Conservation (phyloP, 2,797 vertebrate species). For the Ctenopoma kingsleyae region DNA sequence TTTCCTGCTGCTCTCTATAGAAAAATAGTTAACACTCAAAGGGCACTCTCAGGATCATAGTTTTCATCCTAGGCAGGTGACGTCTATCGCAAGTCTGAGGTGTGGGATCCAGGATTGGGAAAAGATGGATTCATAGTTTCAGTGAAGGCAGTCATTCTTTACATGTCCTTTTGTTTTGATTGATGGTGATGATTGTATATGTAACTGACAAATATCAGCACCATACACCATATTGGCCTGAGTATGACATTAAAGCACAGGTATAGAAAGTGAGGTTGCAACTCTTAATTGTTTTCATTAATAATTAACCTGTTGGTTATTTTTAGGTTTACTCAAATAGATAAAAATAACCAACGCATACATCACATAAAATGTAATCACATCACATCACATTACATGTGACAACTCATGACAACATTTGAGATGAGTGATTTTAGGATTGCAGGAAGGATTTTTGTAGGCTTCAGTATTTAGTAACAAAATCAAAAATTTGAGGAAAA, state of each 20-base stretch:
- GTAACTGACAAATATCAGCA: conserved; percentile 10
- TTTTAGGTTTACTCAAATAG: not conserved
- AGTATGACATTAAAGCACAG: conserved; percentile 27
- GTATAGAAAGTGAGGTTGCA: conserved; percentile 1
- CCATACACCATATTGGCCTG: conserved; percentile 11
- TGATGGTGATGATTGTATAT: conserved; percentile 42
- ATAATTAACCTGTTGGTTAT: not conserved
- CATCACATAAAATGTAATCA: not conserved
- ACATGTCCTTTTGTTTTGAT: conserved; percentile 60
- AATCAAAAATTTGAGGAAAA: not conserved
- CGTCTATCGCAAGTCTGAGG: conserved; percentile 21
- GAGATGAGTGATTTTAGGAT: not conserved
- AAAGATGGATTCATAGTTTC: conserved; percentile 53
- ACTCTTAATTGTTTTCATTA: not conserved
- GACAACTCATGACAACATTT: not conserved
- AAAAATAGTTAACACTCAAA: not conserved
- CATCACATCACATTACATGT: not conserved
- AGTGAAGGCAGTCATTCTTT: conserved; percentile 49
- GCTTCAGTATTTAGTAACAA: not conserved
- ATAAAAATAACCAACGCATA: too few relatives aligned
- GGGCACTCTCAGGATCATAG: conserved; percentile 16
- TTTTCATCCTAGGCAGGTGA: conserved; percentile 35
- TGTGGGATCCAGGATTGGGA: conserved; percentile 11
- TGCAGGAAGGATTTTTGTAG: too few relatives aligned
- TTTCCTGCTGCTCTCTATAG: not conserved